phyloP scores from a whole-genome alignment of 1,140 invertebrate genomes.

The Drosophila cardini region DNA sequence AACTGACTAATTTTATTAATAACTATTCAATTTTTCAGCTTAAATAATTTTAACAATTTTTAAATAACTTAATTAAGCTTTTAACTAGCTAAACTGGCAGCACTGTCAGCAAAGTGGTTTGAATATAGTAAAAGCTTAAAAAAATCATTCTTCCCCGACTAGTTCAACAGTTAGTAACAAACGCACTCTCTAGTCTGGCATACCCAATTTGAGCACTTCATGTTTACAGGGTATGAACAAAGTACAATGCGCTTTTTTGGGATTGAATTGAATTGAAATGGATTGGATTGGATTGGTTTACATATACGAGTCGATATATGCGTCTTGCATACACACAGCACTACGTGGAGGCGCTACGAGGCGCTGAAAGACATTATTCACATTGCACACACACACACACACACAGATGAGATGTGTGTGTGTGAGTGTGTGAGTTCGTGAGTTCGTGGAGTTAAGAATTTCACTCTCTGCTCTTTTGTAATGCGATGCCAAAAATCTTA shows the following conservation, averaged over 20 bases:
- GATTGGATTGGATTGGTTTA: conserved; percentile 44
- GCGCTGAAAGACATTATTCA: conserved; percentile 80
- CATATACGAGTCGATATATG: conserved; percentile 47
- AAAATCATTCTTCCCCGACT: no score
- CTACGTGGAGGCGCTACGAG: conserved; percentile 57
- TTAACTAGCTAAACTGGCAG: no score
- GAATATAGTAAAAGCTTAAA: no score
- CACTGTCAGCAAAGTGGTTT: no score
- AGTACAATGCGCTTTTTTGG: conserved; percentile 72
- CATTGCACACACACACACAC: conserved; percentile 66
- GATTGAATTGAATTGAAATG: conserved; percentile 36
- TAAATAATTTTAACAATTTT: no score
- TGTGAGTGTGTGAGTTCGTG: neutral
- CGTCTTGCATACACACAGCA: conserved; percentile 33
- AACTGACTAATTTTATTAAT: no score
- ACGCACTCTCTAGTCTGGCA: neutral
- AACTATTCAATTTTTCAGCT: no score
- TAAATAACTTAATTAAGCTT: no score
- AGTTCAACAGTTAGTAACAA: neutral
- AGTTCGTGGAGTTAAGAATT: conserved; percentile 31
- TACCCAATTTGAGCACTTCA: neutral
- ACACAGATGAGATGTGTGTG: conserved; percentile 9
- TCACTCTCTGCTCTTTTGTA: conserved; percentile 45
- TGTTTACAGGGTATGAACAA: conserved; percentile 31
- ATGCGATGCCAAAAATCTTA: conserved; percentile 76